Base-by-base conservation (phyloP, 64 coral and sea anemone species). In the Actinia tenebrosa region DNA sequence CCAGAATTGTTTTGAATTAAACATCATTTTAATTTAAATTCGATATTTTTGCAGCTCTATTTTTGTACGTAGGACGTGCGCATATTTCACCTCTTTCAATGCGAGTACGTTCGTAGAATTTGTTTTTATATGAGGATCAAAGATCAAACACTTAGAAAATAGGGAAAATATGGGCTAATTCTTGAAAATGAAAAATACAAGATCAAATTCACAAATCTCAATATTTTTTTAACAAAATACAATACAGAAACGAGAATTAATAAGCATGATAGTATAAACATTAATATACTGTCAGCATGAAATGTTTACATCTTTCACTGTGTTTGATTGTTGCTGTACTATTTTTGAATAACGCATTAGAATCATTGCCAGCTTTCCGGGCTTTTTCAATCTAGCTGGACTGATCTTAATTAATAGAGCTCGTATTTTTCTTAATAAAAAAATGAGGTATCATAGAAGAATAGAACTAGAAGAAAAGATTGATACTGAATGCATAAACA, bases 321-420 rank as follows among this genome's bases (percentile, higher is more conserved):
- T 26, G 2, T 14, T 75, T 15, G n/a, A 42, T 75, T 75, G n/a
- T 75, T 42, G 23, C 69, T 75, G 23, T 10, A 42, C 9, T 75
- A 75, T 75, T 75, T 7, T 25, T 75, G 11, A 66, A 66, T 66
- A 66, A 66, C 18, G 63, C 9, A 66, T 22, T 10, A n/a, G 19
- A 66, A 66, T 66, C 63, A 23, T 5, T 13, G 5, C 11, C 2
- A 22, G 63, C 3, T 75, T 75, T 75, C 13, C 27, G 23, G 22
- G 17, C 22, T 25, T 15, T 75, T 75, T 75, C 10, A 14, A 14
- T 58, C 56, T 58, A 58, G 56, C 56, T 58, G 15, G 56, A 58
- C 56, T 16, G 69, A 75, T 75, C 69, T 27, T 75, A 75, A 75
- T 75, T 75, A 75, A 75, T 42, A 75, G 25, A 75, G 25, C 69